These are phyloP conservation scores for Drosophila vallismaia DNA, from an alignment of 2,888 invertebrate species.

Conservation along the genomic window DNA sequence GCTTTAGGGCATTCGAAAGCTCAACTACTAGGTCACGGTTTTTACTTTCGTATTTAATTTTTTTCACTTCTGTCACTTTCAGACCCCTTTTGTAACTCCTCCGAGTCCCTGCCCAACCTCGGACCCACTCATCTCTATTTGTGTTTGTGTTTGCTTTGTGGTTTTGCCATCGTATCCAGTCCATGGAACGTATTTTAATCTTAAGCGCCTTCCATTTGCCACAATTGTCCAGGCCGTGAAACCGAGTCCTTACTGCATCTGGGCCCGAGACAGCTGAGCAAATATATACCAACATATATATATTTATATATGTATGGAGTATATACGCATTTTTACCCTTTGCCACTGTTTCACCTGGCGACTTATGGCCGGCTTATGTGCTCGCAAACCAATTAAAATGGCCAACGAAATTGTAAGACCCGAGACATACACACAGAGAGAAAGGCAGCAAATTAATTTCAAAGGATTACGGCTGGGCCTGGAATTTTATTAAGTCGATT, in stretches of 20 bases:
- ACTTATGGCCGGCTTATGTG: conserved; percentile 69
- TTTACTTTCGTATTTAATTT: conserved; percentile 19
- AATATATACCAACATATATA: conserved; percentile 18
- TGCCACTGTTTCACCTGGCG: conserved; percentile 20
- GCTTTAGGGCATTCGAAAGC: background rate
- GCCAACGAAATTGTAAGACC: conserved; percentile 55
- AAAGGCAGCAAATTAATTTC: conserved; percentile 64
- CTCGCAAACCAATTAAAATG: conserved; percentile 74
- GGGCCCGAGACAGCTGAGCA: conserved; percentile 27
- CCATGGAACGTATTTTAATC: conserved; percentile 61
- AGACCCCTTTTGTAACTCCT: conserved; percentile 1
- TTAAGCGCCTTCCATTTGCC: conserved; percentile 78
- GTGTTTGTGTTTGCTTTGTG: conserved; percentile 73
- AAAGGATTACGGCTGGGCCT: conserved; percentile 47
- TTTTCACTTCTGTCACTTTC: conserved; percentile 17
- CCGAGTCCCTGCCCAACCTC: background rate
- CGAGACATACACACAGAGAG: conserved; percentile 13
- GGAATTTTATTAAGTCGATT: conserved; percentile 38
- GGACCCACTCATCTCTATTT: conserved; percentile 43
- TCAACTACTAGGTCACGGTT: background rate
- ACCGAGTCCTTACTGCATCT: conserved; percentile 21
- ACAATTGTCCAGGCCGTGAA: conserved; percentile 52
- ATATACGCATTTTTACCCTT: conserved; percentile 23
- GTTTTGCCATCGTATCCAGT: conserved; percentile 63
- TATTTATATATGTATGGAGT: background rate